Evolutionary conservation across 2,113 vertebrate genomes (phyloP).

Genomic region (Callopanchax toddi): DNA sequence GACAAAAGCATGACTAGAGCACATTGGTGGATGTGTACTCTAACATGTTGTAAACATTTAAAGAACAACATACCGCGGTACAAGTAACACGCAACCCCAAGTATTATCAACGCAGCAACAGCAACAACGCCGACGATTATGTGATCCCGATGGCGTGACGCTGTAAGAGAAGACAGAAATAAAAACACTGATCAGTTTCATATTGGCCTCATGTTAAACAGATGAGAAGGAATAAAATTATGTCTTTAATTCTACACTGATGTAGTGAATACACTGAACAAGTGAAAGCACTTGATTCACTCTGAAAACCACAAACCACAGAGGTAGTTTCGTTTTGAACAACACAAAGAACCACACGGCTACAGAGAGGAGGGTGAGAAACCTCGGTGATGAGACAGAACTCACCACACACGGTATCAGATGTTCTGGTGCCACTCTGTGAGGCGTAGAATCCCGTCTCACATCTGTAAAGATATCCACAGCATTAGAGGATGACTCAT

Average conservation of each 20-base stretch:
- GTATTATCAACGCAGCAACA: too few species aligned
- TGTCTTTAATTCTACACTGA: neutral
- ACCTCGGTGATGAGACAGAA: too few species aligned
- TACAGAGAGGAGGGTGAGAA: too few species aligned
- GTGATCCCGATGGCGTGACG: rapidly evolving
- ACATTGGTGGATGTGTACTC: neutral
- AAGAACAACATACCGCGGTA: neutral
- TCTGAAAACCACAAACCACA: conserved; percentile 36
- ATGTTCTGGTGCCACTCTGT: conserved; percentile 20
- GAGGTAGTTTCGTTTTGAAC: conserved; percentile 39
- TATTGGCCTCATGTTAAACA: too few species aligned
- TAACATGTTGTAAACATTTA: neutral
- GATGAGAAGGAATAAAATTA: too few species aligned
- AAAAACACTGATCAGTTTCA: too few species aligned
- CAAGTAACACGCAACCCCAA: rapidly evolving
- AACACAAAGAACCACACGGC: conserved; percentile 9
- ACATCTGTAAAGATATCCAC: conserved; percentile 73
- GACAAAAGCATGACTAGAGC: conserved; percentile 6
- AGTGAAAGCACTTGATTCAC: conserved; percentile 23
- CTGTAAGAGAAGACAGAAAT: conserved; percentile 18
- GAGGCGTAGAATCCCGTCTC: rapidly evolving
- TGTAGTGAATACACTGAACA: too few species aligned
- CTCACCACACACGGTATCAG: conserved; percentile 74
- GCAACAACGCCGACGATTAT: rapidly evolving
- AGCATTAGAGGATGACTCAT: neutral